A percentile compares a stretch with the other conserved stretches of the same genome.
phyloP scores from a whole-genome alignment of 2,797 vertebrate genomes.

The Thaleichthys pacificus region DNA sequence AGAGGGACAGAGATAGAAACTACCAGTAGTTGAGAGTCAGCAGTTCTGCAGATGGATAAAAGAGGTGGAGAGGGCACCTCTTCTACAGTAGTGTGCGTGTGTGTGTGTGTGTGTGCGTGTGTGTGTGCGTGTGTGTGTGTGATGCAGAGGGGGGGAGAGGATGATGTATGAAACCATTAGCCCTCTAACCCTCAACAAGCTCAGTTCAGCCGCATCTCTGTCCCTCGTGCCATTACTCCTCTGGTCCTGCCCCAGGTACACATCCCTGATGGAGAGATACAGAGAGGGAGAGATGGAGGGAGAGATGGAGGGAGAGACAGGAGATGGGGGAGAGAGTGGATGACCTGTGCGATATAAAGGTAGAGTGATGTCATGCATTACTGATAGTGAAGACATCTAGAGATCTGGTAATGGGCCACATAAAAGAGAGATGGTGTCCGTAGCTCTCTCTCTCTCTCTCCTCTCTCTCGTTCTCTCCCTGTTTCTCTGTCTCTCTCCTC shows the following conservation, averaged over 20 bases:
- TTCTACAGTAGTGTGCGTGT: conserved; percentile 10
- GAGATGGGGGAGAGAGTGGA: not conserved
- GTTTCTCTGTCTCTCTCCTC: too few species aligned
- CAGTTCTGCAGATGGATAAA: too few species aligned
- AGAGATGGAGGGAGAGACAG: conserved; percentile 16
- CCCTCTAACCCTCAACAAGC: conserved; percentile 49
- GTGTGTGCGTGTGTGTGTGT: conserved; percentile 11
- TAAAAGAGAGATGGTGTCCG: too few species aligned
- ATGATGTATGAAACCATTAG: conserved; percentile 62
- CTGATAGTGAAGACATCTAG: too few species aligned
- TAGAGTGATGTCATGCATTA: too few species aligned
- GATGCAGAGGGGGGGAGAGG: conserved; percentile 18
- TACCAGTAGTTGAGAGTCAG: too few species aligned
- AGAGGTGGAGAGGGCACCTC: too few species aligned
- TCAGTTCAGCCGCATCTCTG: conserved; percentile 55
- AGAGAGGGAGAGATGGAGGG: conserved; percentile 23
- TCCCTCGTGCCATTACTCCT: conserved; percentile 48
- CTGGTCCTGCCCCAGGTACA: conserved; percentile 34
- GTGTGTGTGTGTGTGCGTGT: conserved; percentile 6
- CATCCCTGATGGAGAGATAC: not conserved
- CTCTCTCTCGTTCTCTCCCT: too few species aligned
- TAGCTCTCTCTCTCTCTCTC: too few species aligned
- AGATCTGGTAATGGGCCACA: too few species aligned
- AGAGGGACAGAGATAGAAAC: too few species aligned
- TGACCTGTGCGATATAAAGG: too few species aligned